Percentiles rank a stretch among this genome's conserved stretches.
Evolutionary conservation across 1,140 invertebrate species (phyloP).

Genomic region (Saxidomus purpurata): DNA sequence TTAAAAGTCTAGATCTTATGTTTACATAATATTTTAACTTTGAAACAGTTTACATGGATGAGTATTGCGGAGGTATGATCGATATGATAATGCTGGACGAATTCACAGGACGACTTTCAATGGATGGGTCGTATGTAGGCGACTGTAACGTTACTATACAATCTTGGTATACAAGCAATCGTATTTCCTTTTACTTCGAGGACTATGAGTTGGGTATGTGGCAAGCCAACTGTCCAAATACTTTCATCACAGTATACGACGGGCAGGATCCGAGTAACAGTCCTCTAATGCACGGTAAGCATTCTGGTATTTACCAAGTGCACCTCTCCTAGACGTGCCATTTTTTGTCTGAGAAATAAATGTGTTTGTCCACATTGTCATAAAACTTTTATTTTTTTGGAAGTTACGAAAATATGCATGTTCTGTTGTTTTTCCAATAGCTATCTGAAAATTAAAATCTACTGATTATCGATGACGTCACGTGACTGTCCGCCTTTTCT

Average conservation of each 20-base stretch:
- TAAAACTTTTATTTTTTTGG: no score
- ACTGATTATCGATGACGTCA: no score
- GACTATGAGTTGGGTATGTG: slow-evolving; percentile 8
- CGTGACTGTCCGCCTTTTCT: no score
- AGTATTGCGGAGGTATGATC: slow-evolving; percentile 18
- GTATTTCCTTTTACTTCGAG: slow-evolving; percentile 31
- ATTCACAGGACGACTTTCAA: background rate
- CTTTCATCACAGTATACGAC: slow-evolving; percentile 45
- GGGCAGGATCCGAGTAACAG: background rate
- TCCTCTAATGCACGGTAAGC: background rate
- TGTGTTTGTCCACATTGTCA: no score
- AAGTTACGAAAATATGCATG: no score
- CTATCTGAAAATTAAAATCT: no score
- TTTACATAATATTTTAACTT: background rate
- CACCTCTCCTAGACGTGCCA: background rate
- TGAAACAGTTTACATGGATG: slow-evolving; percentile 42
- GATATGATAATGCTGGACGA: slow-evolving; percentile 3
- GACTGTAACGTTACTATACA: slow-evolving; percentile 58
- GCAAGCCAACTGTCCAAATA: background rate
- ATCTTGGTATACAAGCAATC: background rate
- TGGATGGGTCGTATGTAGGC: background rate
- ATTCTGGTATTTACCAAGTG: no score
- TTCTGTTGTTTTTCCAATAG: no score
- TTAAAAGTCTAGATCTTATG: background rate
- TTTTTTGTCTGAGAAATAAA: no score